Evolutionary conservation across 2,113 vertebrate genomes (phyloP), one percentile per base, ranked within the genome.

Genomic region (Grallaria varia): DNA sequence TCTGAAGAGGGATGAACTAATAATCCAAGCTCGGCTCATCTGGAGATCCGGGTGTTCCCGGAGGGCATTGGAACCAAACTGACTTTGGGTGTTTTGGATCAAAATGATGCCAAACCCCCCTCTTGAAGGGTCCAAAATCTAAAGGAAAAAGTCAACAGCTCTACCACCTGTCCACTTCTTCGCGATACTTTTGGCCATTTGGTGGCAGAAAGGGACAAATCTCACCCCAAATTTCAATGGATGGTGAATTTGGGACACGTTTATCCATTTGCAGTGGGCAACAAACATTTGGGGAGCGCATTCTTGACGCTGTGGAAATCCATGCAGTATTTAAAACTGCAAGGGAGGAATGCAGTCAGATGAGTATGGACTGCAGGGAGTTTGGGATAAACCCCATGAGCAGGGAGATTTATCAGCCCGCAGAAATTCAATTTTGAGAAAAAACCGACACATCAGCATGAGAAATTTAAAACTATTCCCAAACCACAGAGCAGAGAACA

Each of bases 1-100:
- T 63, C 90, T 68, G 95, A 79, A 77, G 14, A 94, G 95, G 80
- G 19, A 93, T 84, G 95, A 93, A 95, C 78, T 91, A 86, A 94
- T 93, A 89, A 97, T 67, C 71, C 83, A 55, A 94, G 79, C 78
- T 83, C 67, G 30, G 69, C 56, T 94, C 89, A 86, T 3, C 64
- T 0, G 7, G 79, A 52, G 76, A 87, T 64, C 92, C 7, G 3
- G 92, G 89, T 55, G 27, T 75, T 95, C 94, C 91, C 17, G 0
- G 72, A 18, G 93, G 56, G 90, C 55, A 31, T 89, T 92, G 87
- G 90, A 90, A 91, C 77, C 69, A 66, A 89, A 67, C 20, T 71
- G 67, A 67, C 90, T 75, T 73, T 1, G 28, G 31, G 77, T 91
- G 81, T 1, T 92, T 95, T 92, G 80, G 85, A 88, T 92, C 86